Conservation (phyloP, 2,888 invertebrate species). For the Congeria kusceri region DNA sequence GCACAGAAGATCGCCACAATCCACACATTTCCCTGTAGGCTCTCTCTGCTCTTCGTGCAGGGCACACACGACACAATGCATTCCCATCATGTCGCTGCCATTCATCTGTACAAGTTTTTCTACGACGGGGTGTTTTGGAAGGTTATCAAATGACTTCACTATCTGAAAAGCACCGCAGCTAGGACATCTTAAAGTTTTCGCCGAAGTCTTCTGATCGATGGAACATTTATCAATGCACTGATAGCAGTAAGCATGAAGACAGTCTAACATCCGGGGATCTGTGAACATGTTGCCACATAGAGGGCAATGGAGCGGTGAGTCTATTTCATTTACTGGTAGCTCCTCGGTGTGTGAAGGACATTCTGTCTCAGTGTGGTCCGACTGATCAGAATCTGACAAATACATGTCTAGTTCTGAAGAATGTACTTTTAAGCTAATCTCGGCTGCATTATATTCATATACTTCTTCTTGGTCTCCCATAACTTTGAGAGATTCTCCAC, state of each 20-base stretch:
- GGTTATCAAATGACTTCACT: not conserved
- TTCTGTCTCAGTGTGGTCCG: not conserved
- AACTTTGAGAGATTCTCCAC: not conserved
- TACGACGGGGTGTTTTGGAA: slow-evolving; percentile 31
- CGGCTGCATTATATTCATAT: not conserved
- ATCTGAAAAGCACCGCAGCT: slow-evolving; percentile 29
- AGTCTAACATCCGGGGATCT: slow-evolving; percentile 54
- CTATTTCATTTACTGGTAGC: not conserved
- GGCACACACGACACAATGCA: slow-evolving; percentile 49
- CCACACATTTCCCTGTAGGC: slow-evolving; percentile 49
- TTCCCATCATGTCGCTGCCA: not conserved
- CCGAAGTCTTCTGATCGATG: slow-evolving; percentile 1
- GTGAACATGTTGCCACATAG: slow-evolving; percentile 46
- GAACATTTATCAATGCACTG: slow-evolving; percentile 39
- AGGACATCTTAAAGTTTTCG: slow-evolving; percentile 35
- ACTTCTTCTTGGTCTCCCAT: not conserved
- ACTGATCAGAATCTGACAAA: not conserved
- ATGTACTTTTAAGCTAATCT: slow-evolving; percentile 21
- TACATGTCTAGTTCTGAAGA: slow-evolving; percentile 13
- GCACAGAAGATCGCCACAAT: slow-evolving; percentile 66
- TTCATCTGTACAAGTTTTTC: slow-evolving; percentile 21
- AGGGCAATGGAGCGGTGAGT: slow-evolving; percentile 53
- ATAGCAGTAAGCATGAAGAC: slow-evolving; percentile 63
- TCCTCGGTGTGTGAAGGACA: not conserved
- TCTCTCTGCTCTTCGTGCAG: slow-evolving; percentile 33